Evolutionary conservation across 2,888 invertebrate species (phyloP), one percentile per base, ranked within the genome.

Genomic region (Polylopha cassiicola): DNA sequence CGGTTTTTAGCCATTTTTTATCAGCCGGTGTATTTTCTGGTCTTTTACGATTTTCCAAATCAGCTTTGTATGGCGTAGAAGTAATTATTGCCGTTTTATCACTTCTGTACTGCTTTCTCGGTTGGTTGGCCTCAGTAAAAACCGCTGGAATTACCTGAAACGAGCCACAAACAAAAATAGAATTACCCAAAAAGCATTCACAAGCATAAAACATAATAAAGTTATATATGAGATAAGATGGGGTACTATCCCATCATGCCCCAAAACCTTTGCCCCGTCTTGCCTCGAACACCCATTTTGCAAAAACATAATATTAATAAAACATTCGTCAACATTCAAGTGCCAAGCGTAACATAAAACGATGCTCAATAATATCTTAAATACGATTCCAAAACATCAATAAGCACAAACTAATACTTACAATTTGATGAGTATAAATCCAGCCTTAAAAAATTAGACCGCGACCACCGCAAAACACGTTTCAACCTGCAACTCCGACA

Each of bases 331-430:
- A 22, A 22, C n/a, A 3, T 27, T 27, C n/a, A 27, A 8, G 27
- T 9, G 8, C 8, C 8, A 15, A 2, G 2, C 14, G 8, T 27
- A 15, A 27, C 14, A 9, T 9, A 13, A 14, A 13, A 26, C 14
- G 26, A 26, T 14, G 14, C n/a, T n/a, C n/a, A n/a, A n/a, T n/a
- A n/a, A n/a, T n/a, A 26, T 26, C 26, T 14, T 1, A 26, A 26
- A 13, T 14, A 8, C 26, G 26, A 14, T 26, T 14, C 13, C 13
- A 26, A 14, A 26, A 14, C 26, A 7, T n/a, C n/a, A 1, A 14
- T 26, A 14, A 26, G 7, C 26, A 14, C 13, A 14, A 13, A 26
- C 14, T 26, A 26, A n/a, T 26, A 26, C 26, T 26, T 26, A 26
- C 14, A 14, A 14, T 26, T 26, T 26, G 13, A 26, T 26, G 14